phyloP scores from a whole-genome alignment of 2,888 invertebrate genomes.

The Tethea ocularis region DNA sequence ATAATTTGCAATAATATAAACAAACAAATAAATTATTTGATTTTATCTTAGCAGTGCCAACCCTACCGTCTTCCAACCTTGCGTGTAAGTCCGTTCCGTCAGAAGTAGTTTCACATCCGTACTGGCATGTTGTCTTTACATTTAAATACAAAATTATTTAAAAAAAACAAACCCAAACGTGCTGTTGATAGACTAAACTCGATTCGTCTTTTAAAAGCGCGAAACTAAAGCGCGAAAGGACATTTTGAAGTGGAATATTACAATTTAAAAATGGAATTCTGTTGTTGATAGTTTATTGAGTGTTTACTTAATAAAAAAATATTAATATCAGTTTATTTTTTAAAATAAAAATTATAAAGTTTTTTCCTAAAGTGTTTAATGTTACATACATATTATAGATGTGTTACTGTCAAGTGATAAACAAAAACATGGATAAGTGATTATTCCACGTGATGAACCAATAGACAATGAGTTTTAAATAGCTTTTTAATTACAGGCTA shows the following conservation, averaged over 20 bases:
- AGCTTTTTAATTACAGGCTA: not conserved
- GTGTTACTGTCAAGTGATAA: not conserved
- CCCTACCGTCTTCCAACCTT: constrained; percentile 17
- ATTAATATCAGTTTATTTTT: not conserved
- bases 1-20: too few relatives aligned
- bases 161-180: not conserved
- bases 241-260: not conserved
- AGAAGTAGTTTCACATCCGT: not conserved
- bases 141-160: not conserved
- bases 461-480: not conserved
- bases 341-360: not conserved
- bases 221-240: not conserved
- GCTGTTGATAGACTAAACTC: not conserved
- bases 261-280: too few relatives aligned
- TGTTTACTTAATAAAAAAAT: too few relatives aligned
- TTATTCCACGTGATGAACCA: not conserved
- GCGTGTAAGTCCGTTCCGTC: not conserved
- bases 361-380: not conserved
- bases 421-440: not conserved
- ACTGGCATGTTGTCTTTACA: not conserved
- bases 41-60: constrained; percentile 11
- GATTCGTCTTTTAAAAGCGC: not conserved
- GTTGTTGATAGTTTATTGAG: too few relatives aligned
- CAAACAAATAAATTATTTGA: not conserved
- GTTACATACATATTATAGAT: not conserved